Evolutionary conservation across 2,797 vertebrate species (phyloP).

Genomic region (Malacoctenus gilli): DNA sequence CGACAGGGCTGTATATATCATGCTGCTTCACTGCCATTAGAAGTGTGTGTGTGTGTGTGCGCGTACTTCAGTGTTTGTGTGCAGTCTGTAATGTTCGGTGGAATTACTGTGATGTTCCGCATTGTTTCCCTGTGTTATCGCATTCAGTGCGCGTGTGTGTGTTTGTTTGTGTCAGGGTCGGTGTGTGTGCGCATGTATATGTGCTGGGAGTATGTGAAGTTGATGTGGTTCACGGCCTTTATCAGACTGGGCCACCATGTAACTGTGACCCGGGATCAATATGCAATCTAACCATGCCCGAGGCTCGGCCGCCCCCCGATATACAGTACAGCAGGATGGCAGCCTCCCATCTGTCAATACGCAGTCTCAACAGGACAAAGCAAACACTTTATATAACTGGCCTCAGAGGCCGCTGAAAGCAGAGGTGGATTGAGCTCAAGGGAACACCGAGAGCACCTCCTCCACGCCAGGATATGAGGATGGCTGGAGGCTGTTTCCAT

Average conservation of each 20-base stretch:
- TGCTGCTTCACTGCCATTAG: neutral
- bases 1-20: slow-evolving; percentile 2
- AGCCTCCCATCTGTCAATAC: slow-evolving; percentile 59
- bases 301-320: slow-evolving; percentile 43
- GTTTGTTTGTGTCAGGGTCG: no score
- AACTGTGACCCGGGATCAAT: slow-evolving; percentile 79
- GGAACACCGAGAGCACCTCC: slow-evolving; percentile 27
- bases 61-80: neutral
- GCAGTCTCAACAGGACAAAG: slow-evolving; percentile 43
- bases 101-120: neutral
- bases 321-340: slow-evolving; percentile 54
- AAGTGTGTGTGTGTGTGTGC: neutral
- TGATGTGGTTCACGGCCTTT: slow-evolving; percentile 64
- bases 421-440: slow-evolving; percentile 14
- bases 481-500: slow-evolving; percentile 45
- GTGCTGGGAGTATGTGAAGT: slow-evolving; percentile 22
- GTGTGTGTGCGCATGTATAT: slow-evolving; percentile 16
- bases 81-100: neutral
- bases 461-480: slow-evolving; percentile 22
- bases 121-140: slow-evolving; percentile 11
- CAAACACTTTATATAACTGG: slow-evolving; percentile 75
- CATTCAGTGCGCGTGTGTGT: neutral
- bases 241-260: slow-evolving; percentile 70
- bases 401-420: slow-evolving; percentile 33
- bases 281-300: slow-evolving; percentile 78